Evolutionary conservation across 2,888 invertebrate genomes (phyloP), one percentile per base, ranked within the genome.

Genomic region (Cordilura impudica): DNA sequence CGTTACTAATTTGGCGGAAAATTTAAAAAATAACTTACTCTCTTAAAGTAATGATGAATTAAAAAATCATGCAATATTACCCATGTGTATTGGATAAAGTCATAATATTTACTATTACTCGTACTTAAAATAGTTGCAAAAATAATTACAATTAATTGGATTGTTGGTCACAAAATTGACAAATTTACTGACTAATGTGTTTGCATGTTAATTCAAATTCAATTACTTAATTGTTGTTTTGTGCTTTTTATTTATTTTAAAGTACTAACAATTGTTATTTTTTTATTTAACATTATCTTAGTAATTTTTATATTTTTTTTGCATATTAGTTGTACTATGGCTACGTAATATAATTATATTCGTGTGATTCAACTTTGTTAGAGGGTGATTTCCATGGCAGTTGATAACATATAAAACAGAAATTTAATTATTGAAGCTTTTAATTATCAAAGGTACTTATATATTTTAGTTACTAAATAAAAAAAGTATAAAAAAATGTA

Each of bases 211-310:
- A 63, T 10, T 51, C 3, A 39, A 16, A 16, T 19, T 70, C 39
- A 54, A 53, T 61, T 63, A 31, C 14, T 45, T 63, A 71, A 63
- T 63, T 39, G 14, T 61, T 53, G 26, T 71, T 70, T 69, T 51
- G 14, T 69, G 7, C 14, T 21, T 21, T 7, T 47, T 67, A 35
- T 69, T 56, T 58, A 18, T 51, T 35, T 58, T 19, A 29, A 65
- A 65, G 12, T 29, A 26, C 26, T 29, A 10, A 56, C n/a, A 47
- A 35, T 35, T 35, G 1, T 35, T 35, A 35, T 35, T n/a, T n/a
- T n/a, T n/a, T n/a, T n/a, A n/a, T n/a, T n/a, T n/a, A n/a, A 12
- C 12, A 35, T 35, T 35, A 12, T 35, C 12, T 4, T 12, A 35
- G 2, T 10, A 35, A 12, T 35, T 35, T 10, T 35, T 35, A 12